These are phyloP conservation scores for Solea senegalensis DNA, from an alignment of 2,113 vertebrate genomes.

Conservation along the genomic window DNA sequence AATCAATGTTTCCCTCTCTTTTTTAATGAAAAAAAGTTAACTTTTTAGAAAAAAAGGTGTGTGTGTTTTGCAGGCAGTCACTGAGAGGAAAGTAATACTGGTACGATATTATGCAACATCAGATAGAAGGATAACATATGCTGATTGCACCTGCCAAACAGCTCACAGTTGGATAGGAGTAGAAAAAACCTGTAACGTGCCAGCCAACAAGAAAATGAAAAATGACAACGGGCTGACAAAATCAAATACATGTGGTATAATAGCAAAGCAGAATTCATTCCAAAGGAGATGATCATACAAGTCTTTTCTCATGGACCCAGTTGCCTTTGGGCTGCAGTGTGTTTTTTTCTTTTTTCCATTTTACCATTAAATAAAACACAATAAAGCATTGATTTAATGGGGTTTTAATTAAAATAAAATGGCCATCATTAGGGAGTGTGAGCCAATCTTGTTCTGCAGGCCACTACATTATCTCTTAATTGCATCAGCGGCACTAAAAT, in stretches of 20 bases:
- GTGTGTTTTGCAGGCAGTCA: conserved; percentile 40
- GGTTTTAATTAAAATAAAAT: conserved; percentile 37
- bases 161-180: conserved; percentile 34
- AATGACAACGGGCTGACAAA: conserved; percentile 35
- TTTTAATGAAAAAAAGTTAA: conserved; percentile 42
- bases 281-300: background rate
- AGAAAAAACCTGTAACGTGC: conserved; percentile 36
- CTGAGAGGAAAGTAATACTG: conserved; percentile 51
- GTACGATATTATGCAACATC: conserved; percentile 51
- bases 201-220: conserved; percentile 35
- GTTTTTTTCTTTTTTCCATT: background rate
- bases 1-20: conserved; percentile 21
- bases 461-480: background rate
- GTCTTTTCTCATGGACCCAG: background rate
- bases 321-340: background rate
- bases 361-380: conserved; percentile 2
- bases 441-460: conserved; percentile 1
- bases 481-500: background rate
- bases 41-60: conserved; percentile 27
- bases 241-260: conserved; percentile 13
- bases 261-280: background rate
- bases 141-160: conserved; percentile 64
- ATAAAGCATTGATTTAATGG: conserved; percentile 2
- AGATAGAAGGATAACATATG: conserved; percentile 64
- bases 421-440: background rate